Conservation (phyloP, 1,140 invertebrate genomes). For the Zaprionus davidi region DNA sequence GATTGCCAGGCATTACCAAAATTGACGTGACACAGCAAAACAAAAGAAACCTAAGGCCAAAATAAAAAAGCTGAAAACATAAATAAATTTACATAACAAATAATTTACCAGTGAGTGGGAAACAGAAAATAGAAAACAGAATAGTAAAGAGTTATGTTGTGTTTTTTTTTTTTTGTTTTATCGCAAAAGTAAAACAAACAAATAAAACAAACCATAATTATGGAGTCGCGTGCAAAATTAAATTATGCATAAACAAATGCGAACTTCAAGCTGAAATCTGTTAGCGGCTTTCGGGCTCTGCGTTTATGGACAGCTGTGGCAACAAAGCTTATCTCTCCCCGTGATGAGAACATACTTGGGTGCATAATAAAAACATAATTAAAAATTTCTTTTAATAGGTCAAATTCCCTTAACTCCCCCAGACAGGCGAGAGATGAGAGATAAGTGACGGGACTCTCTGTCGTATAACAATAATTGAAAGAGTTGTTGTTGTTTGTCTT, state of each 20-base stretch:
- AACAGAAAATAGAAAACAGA: neutral
- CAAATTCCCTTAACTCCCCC: constrained; percentile 5
- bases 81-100: constrained; percentile 10
- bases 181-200: constrained; percentile 12
- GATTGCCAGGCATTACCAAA: constrained; percentile 22
- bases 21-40: constrained; percentile 26
- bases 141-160: constrained; percentile 12
- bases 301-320: neutral
- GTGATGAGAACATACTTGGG: neutral
- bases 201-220: constrained; percentile 13
- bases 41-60: neutral
- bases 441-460: neutral
- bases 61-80: constrained; percentile 9
- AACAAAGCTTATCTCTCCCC: neutral
- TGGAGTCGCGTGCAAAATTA: constrained; percentile 26
- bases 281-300: neutral
- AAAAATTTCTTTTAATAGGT: constrained; percentile 16
- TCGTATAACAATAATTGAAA: neutral
- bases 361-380: neutral
- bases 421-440: neutral
- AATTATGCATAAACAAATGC: constrained; percentile 14
- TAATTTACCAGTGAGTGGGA: constrained; percentile 6
- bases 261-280: constrained; percentile 10
- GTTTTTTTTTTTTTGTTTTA: constrained; percentile 2
- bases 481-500: neutral